These are phyloP conservation scores for Tethya wilhelma DNA, from an alignment of 37 sponge, comb jelly and placozoan species.

Conservation along the genomic window DNA sequence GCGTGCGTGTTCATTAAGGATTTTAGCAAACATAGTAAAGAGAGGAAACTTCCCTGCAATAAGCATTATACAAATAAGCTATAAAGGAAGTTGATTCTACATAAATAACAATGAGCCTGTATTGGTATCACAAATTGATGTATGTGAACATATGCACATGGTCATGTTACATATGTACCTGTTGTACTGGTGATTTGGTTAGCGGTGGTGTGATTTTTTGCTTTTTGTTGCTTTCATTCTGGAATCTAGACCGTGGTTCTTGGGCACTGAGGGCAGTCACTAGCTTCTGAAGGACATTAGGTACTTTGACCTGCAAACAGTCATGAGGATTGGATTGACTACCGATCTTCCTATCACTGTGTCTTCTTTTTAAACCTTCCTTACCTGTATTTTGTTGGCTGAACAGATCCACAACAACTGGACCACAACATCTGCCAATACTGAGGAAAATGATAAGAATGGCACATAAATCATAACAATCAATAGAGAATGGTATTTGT, in stretches of 20 bases:
- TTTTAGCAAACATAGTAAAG: too few species aligned
- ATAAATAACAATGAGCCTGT: background rate
- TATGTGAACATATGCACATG: too few species aligned
- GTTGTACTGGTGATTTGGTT: too few species aligned
- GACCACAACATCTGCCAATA: constrained; percentile 50
- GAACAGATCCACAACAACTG: constrained; percentile 40
- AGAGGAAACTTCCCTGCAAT: background rate
- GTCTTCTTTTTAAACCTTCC: too few species aligned
- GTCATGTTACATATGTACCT: too few species aligned
- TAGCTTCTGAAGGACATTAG: constrained; percentile 15
- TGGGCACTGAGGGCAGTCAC: constrained; percentile 22
- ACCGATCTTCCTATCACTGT: too few species aligned
- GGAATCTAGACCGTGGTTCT: constrained; percentile 39
- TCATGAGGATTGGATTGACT: too few species aligned
- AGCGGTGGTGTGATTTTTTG: too few species aligned
- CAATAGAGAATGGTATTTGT: too few species aligned
- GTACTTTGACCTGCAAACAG: constrained; percentile 21
- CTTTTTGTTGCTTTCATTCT: constrained; percentile 29
- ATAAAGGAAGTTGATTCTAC: background rate
- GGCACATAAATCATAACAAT: too few species aligned
- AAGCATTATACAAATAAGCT: background rate
- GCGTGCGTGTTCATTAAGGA: background rate
- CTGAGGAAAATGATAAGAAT: constrained; percentile 14
- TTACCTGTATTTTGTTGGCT: constrained; percentile 40
- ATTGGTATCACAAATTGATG: too few species aligned